Base-by-base conservation (phyloP, 1,140 invertebrate species). In the Arctopsyche grandis region DNA sequence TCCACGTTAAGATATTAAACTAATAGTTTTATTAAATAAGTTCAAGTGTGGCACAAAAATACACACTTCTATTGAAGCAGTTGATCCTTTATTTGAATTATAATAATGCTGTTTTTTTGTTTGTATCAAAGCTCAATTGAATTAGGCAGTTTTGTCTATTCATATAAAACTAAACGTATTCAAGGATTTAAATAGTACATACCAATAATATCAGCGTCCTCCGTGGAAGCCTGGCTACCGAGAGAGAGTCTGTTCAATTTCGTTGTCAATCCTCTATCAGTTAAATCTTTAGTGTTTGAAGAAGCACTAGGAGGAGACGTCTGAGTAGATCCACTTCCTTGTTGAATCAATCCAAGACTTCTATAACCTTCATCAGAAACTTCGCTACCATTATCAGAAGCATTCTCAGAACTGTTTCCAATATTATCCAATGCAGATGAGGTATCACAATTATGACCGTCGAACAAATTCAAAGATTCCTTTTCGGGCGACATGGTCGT, bases 351-450 rank as follows among this genome's bases (percentile, higher is more conserved):
- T 7, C 93, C 93, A 81, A 95, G 86, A 84, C 94, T 95, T 83
- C 94, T 91, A 84, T 96, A 96, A 4, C 95, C 95, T 84, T 96
- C 95, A 86, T 96, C 95, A 56, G 94, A 95, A 19, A 96, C 93
- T 85, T 96, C 94, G 76, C 94, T 95, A 1, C 94, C 93, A 82
- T 94, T 95, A 85, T 96, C 95, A 77, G 93, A 94, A 78, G 94
- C 92, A 66, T 92, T 89, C 77, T 91, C 89, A 56, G 87, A 86
- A 71, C 87, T 85, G 70, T 83, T 79, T 12, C 79, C 86, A 9
- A 84, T 86, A 16, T 87, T 85, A 24, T 85, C 86, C 44, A 87
- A 84, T 0, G 84, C 84, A 0, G 86, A 85, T 75, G 86, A 86
- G 0, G 80, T 66, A 74, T 79, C 80, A 43, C 10, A 73, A 14